Evolutionary conservation across 1,140 invertebrate species (phyloP).

Genomic region (Drosophila ohnishii): DNA sequence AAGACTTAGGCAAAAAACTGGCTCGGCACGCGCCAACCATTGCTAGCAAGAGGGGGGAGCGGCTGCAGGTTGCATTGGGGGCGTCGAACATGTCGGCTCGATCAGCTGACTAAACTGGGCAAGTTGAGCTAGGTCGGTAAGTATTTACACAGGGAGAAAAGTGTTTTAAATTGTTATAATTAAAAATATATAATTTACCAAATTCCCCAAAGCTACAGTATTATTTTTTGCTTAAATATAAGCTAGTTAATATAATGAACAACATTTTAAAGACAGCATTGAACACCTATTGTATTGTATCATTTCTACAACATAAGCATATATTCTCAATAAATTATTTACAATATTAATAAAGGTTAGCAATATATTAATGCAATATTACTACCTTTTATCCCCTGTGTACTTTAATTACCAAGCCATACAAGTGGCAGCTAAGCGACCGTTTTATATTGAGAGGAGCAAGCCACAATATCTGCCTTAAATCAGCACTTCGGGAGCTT

Average conservation of each 20-base stretch:
- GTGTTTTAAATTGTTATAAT: no score
- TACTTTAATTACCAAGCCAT: not conserved
- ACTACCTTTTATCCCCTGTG: not conserved
- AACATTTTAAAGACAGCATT: no score
- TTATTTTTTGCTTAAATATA: not conserved
- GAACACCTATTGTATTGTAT: no score
- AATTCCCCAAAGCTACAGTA: no score
- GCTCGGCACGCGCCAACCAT: conserved; percentile 45
- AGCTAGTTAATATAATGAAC: not conserved
- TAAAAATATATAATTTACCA: not conserved
- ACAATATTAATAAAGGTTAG: no score
- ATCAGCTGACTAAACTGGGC: conserved; percentile 31
- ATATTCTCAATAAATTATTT: not conserved
- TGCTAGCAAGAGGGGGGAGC: not conserved
- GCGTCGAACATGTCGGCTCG: conserved; percentile 36
- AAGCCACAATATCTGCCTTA: not conserved
- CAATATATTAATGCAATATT: not conserved
- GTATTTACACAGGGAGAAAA: conserved; percentile 6
- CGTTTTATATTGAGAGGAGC: conserved; percentile 10
- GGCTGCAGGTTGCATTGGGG: conserved; percentile 24
- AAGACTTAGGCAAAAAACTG: conserved; percentile 46
- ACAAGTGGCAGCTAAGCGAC: conserved; percentile 1
- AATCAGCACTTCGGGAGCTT: conserved; percentile 17
- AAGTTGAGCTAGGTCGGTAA: conserved; percentile 32
- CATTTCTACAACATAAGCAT: no score